Base-by-base conservation (phyloP, 2,797 vertebrate genomes). In the Lacerta viridis region DNA sequence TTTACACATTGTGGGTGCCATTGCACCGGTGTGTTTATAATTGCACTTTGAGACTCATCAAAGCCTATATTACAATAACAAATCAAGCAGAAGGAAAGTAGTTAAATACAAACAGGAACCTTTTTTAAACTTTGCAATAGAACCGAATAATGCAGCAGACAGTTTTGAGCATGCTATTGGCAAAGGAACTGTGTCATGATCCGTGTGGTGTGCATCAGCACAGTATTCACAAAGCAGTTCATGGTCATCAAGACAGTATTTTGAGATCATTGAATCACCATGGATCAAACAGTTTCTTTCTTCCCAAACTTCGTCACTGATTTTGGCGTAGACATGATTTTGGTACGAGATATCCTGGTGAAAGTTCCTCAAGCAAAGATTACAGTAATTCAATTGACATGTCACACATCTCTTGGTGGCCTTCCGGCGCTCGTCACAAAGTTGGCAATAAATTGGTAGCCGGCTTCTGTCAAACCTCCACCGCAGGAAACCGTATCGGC, bases 121-220 rank as follows among this genome's bases (percentile, higher is more conserved):
- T 96, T 95, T 93, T 93, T 95, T 96, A 92, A 93, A 96, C 90
- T 95, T 96, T 92, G 93, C 93, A 5, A 95, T 95, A 87, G 93
- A 92, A 4, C 94, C 90, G 86, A 96, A 96, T 87, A 96, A 95
- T 0, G 93, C 93, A 0, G 95, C 93, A 1, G 94, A 87, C 72
- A 93, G 85, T 85, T 94, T 94, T 0, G 96, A 95, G 80, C 91
- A 95, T 29, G 91, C 93, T 0, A 90, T 90, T 2, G 94, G 79
- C 85, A 96, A 91, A 84, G 84, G 36, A 84, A 96, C 0, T 1
- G 92, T 93, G 83, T 96, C 80, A 0, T 96, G 96, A 64, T 94
- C 91, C 0, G 1, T 94, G 92, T 96, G 96, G 29, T 94, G 89
- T 0, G 93, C 25, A 1, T 85, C 74, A 90, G 93, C 95, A 89